phyloP scores from a whole-genome alignment of 2,888 invertebrate genomes.

The Drosophila recens region DNA sequence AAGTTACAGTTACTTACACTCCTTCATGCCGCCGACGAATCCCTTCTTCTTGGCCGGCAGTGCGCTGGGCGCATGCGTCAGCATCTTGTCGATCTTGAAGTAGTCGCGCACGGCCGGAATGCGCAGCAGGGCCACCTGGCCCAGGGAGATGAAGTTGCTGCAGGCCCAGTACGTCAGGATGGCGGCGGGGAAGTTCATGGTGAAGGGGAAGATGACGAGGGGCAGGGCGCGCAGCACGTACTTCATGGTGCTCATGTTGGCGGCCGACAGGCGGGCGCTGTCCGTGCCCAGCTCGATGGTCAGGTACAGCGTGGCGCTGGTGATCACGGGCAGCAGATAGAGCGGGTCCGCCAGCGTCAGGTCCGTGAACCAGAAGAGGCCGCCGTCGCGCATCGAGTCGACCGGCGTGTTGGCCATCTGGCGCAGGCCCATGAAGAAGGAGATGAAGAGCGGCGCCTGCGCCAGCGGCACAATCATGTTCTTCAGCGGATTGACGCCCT shows the following conservation, averaged over 20 bases:
- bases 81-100: conserved; percentile 90
- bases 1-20: conserved; percentile 87
- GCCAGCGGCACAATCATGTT: conserved; percentile 91
- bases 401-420: conserved; percentile 96
- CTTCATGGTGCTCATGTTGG: conserved; percentile 90
- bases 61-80: conserved; percentile 87
- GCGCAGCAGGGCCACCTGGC: conserved; percentile 90
- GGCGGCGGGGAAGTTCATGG: conserved; percentile 94
- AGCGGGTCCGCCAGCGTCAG: conserved; percentile 96
- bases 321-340: conserved; percentile 93
- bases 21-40: conserved; percentile 92
- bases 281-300: conserved; percentile 95
- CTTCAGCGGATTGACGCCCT: conserved; percentile 92
- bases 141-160: conserved; percentile 93
- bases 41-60: conserved; percentile 91
- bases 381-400: conserved; percentile 95
- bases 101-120: conserved; percentile 90
- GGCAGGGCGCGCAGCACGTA: conserved; percentile 92
- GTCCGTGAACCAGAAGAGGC: conserved; percentile 96
- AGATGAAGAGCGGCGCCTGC: conserved; percentile 96
- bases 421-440: conserved; percentile 95
- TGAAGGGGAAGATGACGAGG: conserved; percentile 92
- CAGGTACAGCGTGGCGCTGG: conserved; percentile 92
- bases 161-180: conserved; percentile 96
- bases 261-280: conserved; percentile 88